These are phyloP conservation scores for Spialia ferax DNA, from an alignment of 2,888 invertebrate species.

Conservation along the genomic window DNA sequence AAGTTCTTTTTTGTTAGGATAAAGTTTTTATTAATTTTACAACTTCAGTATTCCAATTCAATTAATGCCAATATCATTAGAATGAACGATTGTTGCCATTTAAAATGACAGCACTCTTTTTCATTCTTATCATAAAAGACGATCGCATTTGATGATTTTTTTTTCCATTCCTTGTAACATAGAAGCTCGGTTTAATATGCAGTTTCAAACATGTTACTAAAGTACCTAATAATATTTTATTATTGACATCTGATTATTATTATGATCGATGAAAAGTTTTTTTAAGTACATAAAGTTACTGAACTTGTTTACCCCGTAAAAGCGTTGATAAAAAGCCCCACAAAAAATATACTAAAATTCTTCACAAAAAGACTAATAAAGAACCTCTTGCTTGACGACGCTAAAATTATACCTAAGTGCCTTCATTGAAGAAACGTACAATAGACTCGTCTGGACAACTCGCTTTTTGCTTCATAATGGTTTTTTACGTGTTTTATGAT, in stretches of 20 bases:
- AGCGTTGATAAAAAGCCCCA: background rate
- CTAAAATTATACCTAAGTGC: background rate
- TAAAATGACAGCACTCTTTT: background rate
- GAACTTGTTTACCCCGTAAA: background rate
- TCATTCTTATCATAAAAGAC: conserved; percentile 19
- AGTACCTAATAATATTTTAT: no score
- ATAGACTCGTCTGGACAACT: no score
- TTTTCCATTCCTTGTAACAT: background rate
- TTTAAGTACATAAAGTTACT: background rate
- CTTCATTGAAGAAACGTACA: no score
- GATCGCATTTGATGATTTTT: conserved; percentile 11
- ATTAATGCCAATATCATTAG: conserved; percentile 6
- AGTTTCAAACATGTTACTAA: background rate
- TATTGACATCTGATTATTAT: background rate
- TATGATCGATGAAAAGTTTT: background rate
- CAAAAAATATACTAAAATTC: background rate
- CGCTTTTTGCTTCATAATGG: no score
- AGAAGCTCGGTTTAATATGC: background rate
- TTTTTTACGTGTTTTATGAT: no score
- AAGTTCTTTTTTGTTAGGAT: no score
- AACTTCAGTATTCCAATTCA: background rate
- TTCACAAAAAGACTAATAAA: background rate
- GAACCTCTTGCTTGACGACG: background rate
- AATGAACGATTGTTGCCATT: conserved; percentile 8
- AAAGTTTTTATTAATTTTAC: background rate